Evolutionary conservation across 2,888 invertebrate species (phyloP), one percentile per base, ranked within the genome.

Genomic region (Cryptocephalus primarius): DNA sequence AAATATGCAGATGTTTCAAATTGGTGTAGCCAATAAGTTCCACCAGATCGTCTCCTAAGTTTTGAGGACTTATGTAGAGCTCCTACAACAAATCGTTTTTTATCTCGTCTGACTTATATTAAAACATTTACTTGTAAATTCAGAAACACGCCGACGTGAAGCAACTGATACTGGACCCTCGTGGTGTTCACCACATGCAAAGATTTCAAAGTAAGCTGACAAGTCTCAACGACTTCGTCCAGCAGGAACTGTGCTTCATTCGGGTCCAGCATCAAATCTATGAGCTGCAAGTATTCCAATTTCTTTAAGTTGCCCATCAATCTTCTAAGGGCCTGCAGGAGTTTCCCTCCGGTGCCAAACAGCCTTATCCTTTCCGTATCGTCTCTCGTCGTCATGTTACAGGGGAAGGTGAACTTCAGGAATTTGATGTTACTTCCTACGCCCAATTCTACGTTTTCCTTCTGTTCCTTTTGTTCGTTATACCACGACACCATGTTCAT

Each of bases 401-500:
- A 88, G 1, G 83, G 82, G 65, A 88, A 88, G 1, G 82, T 79
- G 58, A 86, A 88, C 51, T 78, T 76, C 12, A 83, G 67, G 8
- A 77, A 73, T 32, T 73, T 72, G 47, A 84, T 77, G 41, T 77
- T 73, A 1, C 66, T 66, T 0, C 81, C 82, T 43, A 81, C 72
- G 8, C 75, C 79, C 8, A 63, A 50, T 46, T 62, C 59, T 6
- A 62, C 59, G 11, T 61, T 60, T 47, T 61, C 60, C 33, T 57
- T 60, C 32, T 58, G 55, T 44, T 56, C 46, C 31, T 72, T 70
- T 59, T 75, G 77, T 55, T 83, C 83, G 1, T 80, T 76, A 60
- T 81, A 87, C 75, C 83, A 83, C 0, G 83, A 78, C n/a, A 88
- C 65, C 72, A 88, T 80, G 47, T 85, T 82, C 78, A 89, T 84